phyloP scores from a whole-genome alignment of 2,797 vertebrate genomes.

The Denticeps clupeoides region DNA sequence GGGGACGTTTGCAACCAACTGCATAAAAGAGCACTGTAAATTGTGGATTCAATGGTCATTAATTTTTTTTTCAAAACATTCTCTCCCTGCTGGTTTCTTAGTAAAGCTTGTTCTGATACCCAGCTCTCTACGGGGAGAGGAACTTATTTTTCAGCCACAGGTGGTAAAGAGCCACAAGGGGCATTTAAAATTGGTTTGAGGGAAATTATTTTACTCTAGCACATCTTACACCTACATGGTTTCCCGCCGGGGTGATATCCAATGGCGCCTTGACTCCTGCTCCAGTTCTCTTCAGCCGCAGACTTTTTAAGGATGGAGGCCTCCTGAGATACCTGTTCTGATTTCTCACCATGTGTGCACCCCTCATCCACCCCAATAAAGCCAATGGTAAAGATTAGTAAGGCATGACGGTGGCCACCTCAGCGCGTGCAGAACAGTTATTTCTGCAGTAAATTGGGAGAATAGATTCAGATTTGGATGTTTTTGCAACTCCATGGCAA shows the following conservation, averaged over 20 bases:
- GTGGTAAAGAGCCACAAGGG: conserved; percentile 30
- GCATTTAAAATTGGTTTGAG: conserved; percentile 12
- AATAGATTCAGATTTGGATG: too few species aligned
- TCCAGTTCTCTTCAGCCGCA: conserved; percentile 8
- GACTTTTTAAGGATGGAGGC: neutral
- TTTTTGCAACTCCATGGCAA: too few species aligned
- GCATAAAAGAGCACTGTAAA: conserved; percentile 25
- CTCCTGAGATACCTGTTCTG: conserved; percentile 18
- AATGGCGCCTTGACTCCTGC: conserved; percentile 13
- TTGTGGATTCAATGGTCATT: conserved; percentile 21
- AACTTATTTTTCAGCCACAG: conserved; percentile 20
- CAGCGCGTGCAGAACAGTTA: conserved; percentile 12
- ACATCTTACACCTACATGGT: conserved; percentile 17
- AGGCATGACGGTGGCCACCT: conserved; percentile 27
- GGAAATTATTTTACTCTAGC: conserved; percentile 23
- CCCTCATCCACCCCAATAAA: conserved; percentile 27
- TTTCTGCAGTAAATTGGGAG: too few species aligned
- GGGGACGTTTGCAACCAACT: conserved; percentile 23
- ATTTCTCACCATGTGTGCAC: conserved; percentile 17
- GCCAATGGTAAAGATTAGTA: conserved; percentile 31
- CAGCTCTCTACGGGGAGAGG: conserved; percentile 12
- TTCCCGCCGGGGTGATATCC: conserved; percentile 22
- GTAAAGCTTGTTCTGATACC: conserved; percentile 14
- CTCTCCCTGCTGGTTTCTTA: too few species aligned
- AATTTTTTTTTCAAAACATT: conserved; percentile 18